Evolutionary conservation across 2,888 invertebrate genomes (phyloP).

Genomic region (Agrochola lychnidis): DNA sequence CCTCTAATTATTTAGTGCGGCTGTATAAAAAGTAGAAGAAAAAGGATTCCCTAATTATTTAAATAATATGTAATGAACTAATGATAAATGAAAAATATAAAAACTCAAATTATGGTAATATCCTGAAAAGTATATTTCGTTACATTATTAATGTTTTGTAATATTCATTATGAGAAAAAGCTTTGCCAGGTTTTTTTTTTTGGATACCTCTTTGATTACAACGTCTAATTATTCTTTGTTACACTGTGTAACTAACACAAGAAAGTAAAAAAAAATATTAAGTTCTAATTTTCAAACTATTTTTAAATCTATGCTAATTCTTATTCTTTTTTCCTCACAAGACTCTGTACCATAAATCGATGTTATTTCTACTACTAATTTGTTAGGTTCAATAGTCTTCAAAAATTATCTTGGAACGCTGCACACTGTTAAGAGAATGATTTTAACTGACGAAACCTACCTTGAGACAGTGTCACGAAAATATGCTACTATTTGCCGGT

Average conservation of each 20-base stretch:
- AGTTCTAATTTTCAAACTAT: not conserved
- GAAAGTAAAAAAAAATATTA: not conserved
- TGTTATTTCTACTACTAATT: not conserved
- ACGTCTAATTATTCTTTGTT: not conserved
- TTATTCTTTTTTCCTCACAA: not conserved
- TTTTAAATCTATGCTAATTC: not conserved
- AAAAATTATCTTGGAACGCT: not conserved
- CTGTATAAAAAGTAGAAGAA: not conserved
- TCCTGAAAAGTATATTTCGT: no score
- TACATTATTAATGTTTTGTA: no score
- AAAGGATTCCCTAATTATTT: not conserved
- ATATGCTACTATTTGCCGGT: not conserved
- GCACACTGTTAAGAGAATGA: no score
- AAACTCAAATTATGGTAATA: not conserved
- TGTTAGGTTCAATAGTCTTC: not conserved
- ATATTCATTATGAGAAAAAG: no score
- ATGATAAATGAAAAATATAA: not conserved
- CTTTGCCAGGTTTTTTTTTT: no score
- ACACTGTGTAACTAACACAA: not conserved
- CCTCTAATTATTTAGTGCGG: not conserved
- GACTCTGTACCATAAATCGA: not conserved
- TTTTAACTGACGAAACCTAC: no score
- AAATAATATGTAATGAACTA: not conserved
- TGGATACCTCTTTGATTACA: not conserved
- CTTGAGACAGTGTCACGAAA: not conserved